Base-by-base conservation (phyloP, 2,113 vertebrate species). In the Cacatua alba region DNA sequence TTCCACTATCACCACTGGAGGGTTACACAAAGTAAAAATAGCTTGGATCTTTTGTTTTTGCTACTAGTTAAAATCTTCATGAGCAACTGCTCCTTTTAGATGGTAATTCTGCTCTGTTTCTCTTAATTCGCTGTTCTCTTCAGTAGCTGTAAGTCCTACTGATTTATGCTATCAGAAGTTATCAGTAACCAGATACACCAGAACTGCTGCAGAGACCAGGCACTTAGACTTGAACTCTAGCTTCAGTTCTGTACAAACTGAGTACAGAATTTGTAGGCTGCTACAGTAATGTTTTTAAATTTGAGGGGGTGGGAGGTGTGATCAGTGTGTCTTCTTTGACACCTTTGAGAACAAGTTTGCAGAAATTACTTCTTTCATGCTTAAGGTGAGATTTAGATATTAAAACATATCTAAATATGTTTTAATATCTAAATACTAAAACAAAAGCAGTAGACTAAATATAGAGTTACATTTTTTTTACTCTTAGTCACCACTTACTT, bases 401-500 rank as follows among this genome's bases (percentile, higher is more conserved):
- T 35, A 35, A 89, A 59, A 35, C 20, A 23, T n/a, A 59, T 23
- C 5, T n/a, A n/a, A 13, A n/a, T n/a, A 59, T n/a, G 55, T 59
- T 23, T 59, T 59, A 59, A n/a, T 23, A 78, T 44, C 64, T 28
- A 57, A 10, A 31, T 44, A 46, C 0, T n/a, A n/a, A 91, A 95
- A 68, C 31, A 79, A 72, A 84, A 59, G 17, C 26, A 82, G 53
- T 3, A 74, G 23, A 23, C 37, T 49, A n/a, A 86, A 35, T 44
- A 64, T 5, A 19, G 24, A n/a, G n/a, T 46, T 82, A 49, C 76
- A 8, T 57, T 78, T 94, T 39, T 20, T 77, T 13, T 6, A 48
- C 10, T 82, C 59, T 69, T 44, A 81, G 77, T 63, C 60, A 72
- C 28, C 83, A 68, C 97, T 98, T 98, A 99, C 99, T 98, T 99